phyloP scores from a whole-genome alignment of 2,888 invertebrate species.

The Tenthredo notha region DNA sequence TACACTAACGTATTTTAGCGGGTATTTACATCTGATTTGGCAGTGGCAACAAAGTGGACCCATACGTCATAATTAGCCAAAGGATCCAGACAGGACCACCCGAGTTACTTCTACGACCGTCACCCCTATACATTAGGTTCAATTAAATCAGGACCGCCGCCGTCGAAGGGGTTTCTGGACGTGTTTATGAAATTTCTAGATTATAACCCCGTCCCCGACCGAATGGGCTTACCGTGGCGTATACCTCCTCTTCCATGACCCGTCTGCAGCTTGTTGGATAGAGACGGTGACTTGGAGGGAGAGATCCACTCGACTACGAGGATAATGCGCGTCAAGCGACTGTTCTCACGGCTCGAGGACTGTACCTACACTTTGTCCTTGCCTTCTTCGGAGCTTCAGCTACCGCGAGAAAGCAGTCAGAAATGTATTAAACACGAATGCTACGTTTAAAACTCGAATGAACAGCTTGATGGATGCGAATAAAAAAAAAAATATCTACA shows the following conservation, averaged over 20 bases:
- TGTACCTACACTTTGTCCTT: conserved; percentile 40
- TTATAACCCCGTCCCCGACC: conserved; percentile 56
- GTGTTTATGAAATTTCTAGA: conserved; percentile 67
- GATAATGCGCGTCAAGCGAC: conserved; percentile 45
- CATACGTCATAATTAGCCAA: conserved; percentile 72
- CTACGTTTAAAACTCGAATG: background rate
- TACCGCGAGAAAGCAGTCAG: conserved; percentile 14
- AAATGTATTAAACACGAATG: conserved; percentile 31
- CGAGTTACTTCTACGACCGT: conserved; percentile 59
- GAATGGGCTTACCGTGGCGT: background rate
- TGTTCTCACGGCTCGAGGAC: conserved; percentile 49
- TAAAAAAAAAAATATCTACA: background rate
- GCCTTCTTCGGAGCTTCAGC: background rate
- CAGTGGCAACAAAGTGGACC: conserved; percentile 54
- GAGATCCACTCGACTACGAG: conserved; percentile 42
- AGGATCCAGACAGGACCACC: conserved; percentile 70
- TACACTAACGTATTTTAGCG: background rate
- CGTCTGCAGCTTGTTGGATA: conserved; percentile 33
- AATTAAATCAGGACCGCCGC: conserved; percentile 71
- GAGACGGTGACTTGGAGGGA: conserved; percentile 21
- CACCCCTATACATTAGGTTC: conserved; percentile 73
- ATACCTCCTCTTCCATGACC: conserved; percentile 16
- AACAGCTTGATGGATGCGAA: background rate
- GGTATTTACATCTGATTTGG: conserved; percentile 29
- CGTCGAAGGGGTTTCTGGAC: conserved; percentile 58